Evolutionary conservation across 2,113 vertebrate species (phyloP), one percentile per base, ranked within the genome.

Genomic region (Oreochromis niloticus): DNA sequence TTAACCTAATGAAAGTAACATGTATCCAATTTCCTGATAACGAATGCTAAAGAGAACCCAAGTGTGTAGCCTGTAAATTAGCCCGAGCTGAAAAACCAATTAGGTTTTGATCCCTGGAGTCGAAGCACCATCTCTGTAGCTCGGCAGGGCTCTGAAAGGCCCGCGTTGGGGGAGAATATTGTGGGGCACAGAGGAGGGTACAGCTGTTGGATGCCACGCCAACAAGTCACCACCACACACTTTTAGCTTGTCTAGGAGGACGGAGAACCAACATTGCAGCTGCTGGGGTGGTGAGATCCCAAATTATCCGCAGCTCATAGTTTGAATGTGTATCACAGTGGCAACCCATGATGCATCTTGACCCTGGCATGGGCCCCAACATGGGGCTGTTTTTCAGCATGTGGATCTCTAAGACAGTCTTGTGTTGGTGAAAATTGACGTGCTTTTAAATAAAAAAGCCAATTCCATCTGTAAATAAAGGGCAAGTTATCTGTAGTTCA

Each of bases 161-260:
- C 85, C 43, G 56, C 78, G 78, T 92, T 79, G 90, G 71, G 9
- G 91, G 87, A 32, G 87, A 81, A 85, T 84, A 75, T 83, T 79
- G n/a, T 48, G 78, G 92, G 85, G 50, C 73, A 9, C 27, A 13
- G 85, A 71, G 83, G 83, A 88, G 81, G 92, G 85, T 94, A 93
- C 95, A 96, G 95, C 95, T 96, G 95, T 91, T 95, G 87, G 90
- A 94, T 94, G 91, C 94, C 94, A 90, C 93, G 92, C 93, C 91
- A 90, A 30, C 66, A 50, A 92, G 92, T 94, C 95, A 94, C 93
- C 93, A 91, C 82, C 90, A 17, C 92, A 94, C 92, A 87, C 91
- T 92, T 95, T 87, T 91, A 95, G 92, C 91, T 82, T 22, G 88
- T 94, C 87, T 75, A 88, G 90, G 79, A 87, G 92, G 83, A 89